Conservation (phyloP, 2,888 invertebrate genomes). For the Abscondita cerata region DNA sequence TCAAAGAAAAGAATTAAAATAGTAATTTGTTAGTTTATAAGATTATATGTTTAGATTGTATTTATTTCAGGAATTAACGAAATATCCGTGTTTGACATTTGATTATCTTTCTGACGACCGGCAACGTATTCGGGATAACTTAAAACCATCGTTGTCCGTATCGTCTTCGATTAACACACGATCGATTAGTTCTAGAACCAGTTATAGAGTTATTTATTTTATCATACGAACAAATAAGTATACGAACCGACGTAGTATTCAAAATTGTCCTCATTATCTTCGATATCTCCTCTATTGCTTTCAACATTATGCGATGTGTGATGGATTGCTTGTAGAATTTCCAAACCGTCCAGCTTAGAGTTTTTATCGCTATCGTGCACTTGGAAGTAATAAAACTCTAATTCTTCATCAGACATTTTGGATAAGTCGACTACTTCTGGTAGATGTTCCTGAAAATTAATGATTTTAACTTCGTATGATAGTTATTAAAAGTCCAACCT, state of each 20-base stretch:
- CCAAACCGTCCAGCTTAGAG: slow-evolving; percentile 86
- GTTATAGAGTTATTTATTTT: not conserved
- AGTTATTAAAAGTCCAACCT: slow-evolving; percentile 60
- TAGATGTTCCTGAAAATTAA: slow-evolving; percentile 56
- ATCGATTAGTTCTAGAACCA: slow-evolving; percentile 79
- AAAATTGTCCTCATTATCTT: slow-evolving; percentile 58
- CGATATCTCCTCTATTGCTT: slow-evolving; percentile 54
- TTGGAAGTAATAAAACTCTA: slow-evolving; percentile 86
- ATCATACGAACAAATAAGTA: not conserved
- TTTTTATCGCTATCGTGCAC: slow-evolving; percentile 91
- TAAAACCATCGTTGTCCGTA: slow-evolving; percentile 83
- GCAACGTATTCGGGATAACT: slow-evolving; percentile 81
- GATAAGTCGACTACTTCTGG: slow-evolving; percentile 60
- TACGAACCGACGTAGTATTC: slow-evolving; percentile 59
- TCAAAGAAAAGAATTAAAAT: slow-evolving; percentile 17
- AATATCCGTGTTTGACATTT: slow-evolving; percentile 3
- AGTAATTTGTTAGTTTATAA: slow-evolving; percentile 16
- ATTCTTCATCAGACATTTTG: slow-evolving; percentile 82
- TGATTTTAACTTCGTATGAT: not conserved
- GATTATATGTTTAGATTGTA: slow-evolving; percentile 2
- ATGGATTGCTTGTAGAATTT: slow-evolving; percentile 82
- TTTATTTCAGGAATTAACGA: slow-evolving; percentile 20
- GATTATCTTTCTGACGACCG: slow-evolving; percentile 48
- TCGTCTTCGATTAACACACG: slow-evolving; percentile 85
- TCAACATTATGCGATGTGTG: slow-evolving; percentile 74